Evolutionary conservation across 2,888 invertebrate species (phyloP), one percentile per base, ranked within the genome.

Genomic region (Drosophila cognata): DNA sequence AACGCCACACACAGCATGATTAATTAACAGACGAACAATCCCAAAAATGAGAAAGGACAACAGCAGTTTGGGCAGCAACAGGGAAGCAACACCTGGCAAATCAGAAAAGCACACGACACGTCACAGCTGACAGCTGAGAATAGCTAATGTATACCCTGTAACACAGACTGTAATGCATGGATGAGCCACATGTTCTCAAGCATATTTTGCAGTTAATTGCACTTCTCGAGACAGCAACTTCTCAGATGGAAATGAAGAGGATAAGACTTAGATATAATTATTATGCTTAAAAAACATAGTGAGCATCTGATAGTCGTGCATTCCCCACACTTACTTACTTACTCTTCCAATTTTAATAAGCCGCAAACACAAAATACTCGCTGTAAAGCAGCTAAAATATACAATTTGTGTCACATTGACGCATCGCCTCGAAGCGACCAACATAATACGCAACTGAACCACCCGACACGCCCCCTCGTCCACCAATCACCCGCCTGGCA

Each of bases 1-100:
- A 72, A 69, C 60, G 61, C 58, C 74, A 69, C 81, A 81, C 72
- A 63, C 86, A 68, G 73, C 81, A 83, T 81, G 84, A 85, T 85
- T 85, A 85, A 85, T 85, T 83, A 81, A 81, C 81, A 71, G 55
- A 60, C 68, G 29, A 64, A 63, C 81, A 74, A 71, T 61, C 74
- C 66, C 64, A 55, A 61, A 81, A 77, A 41, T 18, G 25, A 13
- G n/a, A 31, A 57, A 50, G 61, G 61, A 51, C 50, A 48, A 41
- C 21, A 18, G 53, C 50, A 62, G 50, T 48, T 41, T 53, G 48
- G 0, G 33, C 33, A 33, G 33, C 0, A 10, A 31, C 31, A 57
- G 18, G 53, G 35, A 51, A 38, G 18, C 25, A 11, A 36, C 52
- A 63, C 35, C 53, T 63, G 70, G 33, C 28, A 73, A 77, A 81